Percentiles rank a stretch among this genome's conserved stretches.
These are phyloP conservation scores for Catharus fuscescens DNA, from an alignment of 2,113 vertebrate genomes.

Conservation along the genomic window DNA sequence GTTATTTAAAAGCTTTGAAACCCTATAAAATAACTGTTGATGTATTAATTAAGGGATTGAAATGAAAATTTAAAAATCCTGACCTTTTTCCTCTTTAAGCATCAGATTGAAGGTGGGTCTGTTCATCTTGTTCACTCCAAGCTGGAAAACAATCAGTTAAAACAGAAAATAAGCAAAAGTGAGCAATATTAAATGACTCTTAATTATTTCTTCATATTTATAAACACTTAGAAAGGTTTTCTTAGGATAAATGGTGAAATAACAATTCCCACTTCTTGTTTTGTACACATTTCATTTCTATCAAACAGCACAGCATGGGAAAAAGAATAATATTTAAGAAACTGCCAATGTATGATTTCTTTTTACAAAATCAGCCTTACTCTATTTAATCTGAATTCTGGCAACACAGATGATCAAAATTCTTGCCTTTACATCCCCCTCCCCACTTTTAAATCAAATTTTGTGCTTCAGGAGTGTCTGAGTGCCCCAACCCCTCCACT, in stretches of 20 bases:
- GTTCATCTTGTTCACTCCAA: constrained; percentile 43
- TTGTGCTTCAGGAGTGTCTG: background rate
- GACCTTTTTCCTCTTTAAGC: constrained; percentile 63
- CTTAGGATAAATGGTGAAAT: background rate
- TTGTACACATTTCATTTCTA: background rate
- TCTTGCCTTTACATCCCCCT: accelerated
- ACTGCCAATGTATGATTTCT: background rate
- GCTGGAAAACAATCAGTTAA: constrained; percentile 33
- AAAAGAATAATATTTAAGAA: background rate
- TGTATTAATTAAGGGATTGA: background rate
- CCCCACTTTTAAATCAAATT: background rate
- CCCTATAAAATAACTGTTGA: accelerated
- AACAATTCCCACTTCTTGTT: background rate
- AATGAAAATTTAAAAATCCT: background rate
- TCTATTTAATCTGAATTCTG: background rate
- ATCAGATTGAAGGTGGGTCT: constrained; percentile 19
- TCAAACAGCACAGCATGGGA: background rate
- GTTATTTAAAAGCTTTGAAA: background rate
- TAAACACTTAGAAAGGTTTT: background rate
- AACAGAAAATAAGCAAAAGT: background rate
- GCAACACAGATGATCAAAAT: background rate
- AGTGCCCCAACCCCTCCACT: background rate
- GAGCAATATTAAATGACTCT: background rate
- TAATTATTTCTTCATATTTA: background rate
- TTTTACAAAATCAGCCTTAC: background rate